Percentiles rank a stretch among this genome's conserved stretches.
Conservation (phyloP, 1,140 invertebrate genomes). For the Rhopalosiphum maidis region DNA sequence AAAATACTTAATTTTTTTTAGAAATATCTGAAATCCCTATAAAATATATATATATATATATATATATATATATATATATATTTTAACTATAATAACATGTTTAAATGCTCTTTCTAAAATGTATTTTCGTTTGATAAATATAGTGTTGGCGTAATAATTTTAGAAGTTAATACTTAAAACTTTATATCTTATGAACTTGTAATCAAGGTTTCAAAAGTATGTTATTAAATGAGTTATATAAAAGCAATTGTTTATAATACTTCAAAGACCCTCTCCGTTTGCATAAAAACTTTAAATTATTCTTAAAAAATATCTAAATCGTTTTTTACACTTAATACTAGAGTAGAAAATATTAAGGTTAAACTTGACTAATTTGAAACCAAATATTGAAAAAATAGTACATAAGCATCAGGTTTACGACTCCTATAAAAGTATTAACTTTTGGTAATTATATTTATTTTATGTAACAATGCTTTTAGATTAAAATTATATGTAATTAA, state of each 20-base stretch:
- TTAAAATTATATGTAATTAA: too few relatives aligned
- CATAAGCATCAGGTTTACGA: too few relatives aligned
- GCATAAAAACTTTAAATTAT: not conserved
- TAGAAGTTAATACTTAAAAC: not conserved
- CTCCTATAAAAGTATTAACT: too few relatives aligned
- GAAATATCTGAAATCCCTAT: not conserved
- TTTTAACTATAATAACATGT: too few relatives aligned
- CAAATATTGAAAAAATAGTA: too few relatives aligned
- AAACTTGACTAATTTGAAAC: too few relatives aligned
- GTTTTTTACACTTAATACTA: not conserved
- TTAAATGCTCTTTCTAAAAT: not conserved
- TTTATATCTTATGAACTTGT: not conserved
- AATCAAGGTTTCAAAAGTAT: not conserved
- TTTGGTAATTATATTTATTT: too few relatives aligned
- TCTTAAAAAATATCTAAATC: not conserved
- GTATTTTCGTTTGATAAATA: not conserved
- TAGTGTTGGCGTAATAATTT: not conserved
- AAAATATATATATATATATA: too few relatives aligned
- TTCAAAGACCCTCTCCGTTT: not conserved
- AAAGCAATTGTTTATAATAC: not conserved
- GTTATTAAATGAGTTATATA: not conserved
- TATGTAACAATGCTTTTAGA: too few relatives aligned
- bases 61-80: too few relatives aligned
- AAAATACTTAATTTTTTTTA: too few relatives aligned
- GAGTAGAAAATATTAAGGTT: too few relatives aligned